phyloP scores from a whole-genome alignment of 2,888 invertebrate genomes.

The Oscheius sp. region DNA sequence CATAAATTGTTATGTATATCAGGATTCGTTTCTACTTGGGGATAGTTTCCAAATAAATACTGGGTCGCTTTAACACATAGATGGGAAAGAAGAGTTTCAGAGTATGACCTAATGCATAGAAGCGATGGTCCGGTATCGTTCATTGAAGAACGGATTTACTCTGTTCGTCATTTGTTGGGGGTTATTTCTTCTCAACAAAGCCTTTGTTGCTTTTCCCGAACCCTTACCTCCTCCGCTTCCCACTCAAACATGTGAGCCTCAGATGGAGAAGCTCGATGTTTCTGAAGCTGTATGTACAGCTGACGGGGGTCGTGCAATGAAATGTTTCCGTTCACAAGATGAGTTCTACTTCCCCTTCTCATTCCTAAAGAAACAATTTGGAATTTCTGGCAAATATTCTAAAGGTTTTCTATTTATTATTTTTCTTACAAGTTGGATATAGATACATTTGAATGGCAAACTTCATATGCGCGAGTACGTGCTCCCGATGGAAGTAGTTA shows the following conservation, averaged over 20 bases:
- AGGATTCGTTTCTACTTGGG: no score
- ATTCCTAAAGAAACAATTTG: slow-evolving; percentile 59
- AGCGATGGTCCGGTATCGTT: background rate
- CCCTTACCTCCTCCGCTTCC: background rate
- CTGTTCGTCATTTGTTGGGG: background rate
- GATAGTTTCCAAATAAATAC: no score
- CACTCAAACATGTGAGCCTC: background rate
- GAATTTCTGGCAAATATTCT: slow-evolving; percentile 50
- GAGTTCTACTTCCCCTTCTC: slow-evolving; percentile 64
- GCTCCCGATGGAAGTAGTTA: slow-evolving; percentile 74
- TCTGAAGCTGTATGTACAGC: background rate
- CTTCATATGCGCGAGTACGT: slow-evolving; percentile 61
- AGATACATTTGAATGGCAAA: slow-evolving; percentile 57
- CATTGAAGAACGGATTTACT: background rate
- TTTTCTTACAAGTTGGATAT: background rate
- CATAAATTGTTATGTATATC: slow-evolving; percentile 30
- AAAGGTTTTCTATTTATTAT: slow-evolving; percentile 40
- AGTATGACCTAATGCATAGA: no score
- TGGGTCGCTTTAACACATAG: no score
- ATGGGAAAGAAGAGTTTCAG: no score
- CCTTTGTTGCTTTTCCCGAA: background rate
- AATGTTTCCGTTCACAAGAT: slow-evolving; percentile 45
- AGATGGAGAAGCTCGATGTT: background rate
- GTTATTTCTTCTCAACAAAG: background rate
- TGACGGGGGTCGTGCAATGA: slow-evolving; percentile 42